Evolutionary conservation across 2,888 invertebrate species (phyloP).

Genomic region (Pollenia griseotomentosa): DNA sequence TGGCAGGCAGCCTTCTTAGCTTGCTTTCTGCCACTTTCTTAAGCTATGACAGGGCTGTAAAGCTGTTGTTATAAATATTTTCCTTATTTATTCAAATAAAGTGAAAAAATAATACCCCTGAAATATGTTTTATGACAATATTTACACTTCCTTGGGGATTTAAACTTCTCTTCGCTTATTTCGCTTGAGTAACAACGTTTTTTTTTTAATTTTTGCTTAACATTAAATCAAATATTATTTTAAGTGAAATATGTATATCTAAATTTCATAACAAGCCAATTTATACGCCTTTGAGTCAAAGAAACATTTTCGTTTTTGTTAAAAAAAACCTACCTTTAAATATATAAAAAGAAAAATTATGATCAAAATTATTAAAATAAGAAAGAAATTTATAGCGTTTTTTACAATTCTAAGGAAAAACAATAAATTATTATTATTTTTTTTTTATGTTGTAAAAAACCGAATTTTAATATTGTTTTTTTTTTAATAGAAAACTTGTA

Average conservation of each 20-base stretch:
- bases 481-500: too few species aligned
- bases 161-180: background rate
- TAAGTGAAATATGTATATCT: constrained; percentile 53
- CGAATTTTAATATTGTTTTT: too few species aligned
- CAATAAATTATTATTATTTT: constrained; percentile 55
- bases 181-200: background rate
- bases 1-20: background rate
- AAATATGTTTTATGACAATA: constrained; percentile 43
- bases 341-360: constrained; percentile 58
- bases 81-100: constrained; percentile 1
- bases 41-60: background rate
- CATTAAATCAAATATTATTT: constrained; percentile 66
- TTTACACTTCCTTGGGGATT: constrained; percentile 52
- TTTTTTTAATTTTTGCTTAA: background rate
- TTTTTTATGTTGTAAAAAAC: background rate
- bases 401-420: background rate
- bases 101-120: background rate
- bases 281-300: constrained; percentile 24
- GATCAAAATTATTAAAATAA: constrained; percentile 38
- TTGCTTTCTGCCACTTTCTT: background rate
- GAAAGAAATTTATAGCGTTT: background rate
- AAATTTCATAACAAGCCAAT: constrained; percentile 57
- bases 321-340: constrained; percentile 41
- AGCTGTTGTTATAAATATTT: constrained; percentile 37
- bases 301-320: constrained; percentile 40